A percentile compares a stretch with the other conserved stretches of the same genome.
These are phyloP conservation scores for Xiphophorus couchianus DNA, from an alignment of 2,113 vertebrate genomes.

Conservation along the genomic window DNA sequence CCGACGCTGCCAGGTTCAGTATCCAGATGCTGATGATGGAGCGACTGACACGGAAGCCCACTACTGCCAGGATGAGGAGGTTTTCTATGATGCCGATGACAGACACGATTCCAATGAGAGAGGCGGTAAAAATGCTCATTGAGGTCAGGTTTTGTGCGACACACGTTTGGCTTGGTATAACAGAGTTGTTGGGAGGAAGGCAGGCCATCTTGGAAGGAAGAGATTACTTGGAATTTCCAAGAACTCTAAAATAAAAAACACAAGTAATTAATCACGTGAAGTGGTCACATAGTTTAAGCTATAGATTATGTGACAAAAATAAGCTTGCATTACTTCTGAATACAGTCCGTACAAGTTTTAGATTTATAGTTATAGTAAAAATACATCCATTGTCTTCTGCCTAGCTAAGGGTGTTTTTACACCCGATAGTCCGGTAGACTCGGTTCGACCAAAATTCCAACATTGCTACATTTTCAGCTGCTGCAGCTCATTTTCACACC, in stretches of 20 bases:
- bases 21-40: slow-evolving; percentile 81
- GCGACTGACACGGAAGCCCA: slow-evolving; percentile 75
- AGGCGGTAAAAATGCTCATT: slow-evolving; percentile 44
- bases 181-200: background rate
- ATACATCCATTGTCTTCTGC: background rate
- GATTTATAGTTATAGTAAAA: background rate
- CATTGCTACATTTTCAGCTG: too few relatives aligned
- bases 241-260: slow-evolving; percentile 31
- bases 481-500: too few relatives aligned
- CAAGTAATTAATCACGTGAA: background rate
- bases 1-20: slow-evolving; percentile 81
- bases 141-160: slow-evolving; percentile 1
- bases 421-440: too few relatives aligned
- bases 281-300: background rate
- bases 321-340: background rate
- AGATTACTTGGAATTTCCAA: background rate
- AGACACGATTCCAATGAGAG: slow-evolving; percentile 70
- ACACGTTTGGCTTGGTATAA: background rate
- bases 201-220: slow-evolving; percentile 22
- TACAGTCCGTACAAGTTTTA: background rate
- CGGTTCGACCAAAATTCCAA: too few relatives aligned
- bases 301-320: background rate
- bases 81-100: slow-evolving; percentile 78
- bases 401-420: background rate
- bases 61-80: slow-evolving; percentile 76